Base-by-base conservation (phyloP, 1,140 invertebrate genomes). In the Periplaneta americana region DNA sequence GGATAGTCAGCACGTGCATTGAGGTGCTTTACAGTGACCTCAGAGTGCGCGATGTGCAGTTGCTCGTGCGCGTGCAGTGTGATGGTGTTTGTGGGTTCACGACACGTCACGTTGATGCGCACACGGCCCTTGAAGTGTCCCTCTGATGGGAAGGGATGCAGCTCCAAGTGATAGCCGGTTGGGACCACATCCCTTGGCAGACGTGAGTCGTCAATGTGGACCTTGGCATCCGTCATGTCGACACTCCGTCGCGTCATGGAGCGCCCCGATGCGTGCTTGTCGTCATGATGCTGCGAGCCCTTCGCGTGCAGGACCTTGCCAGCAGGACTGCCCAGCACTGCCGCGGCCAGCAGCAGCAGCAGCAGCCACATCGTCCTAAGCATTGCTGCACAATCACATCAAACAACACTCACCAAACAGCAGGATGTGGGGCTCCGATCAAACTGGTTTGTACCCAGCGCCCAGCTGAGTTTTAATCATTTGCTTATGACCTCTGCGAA, bases 41-140 rank as follows among this genome's bases (percentile, higher is more conserved):
- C 80, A n/a, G 37, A 48, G 34, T 80, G 80, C 17, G 80, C n/a
- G 31, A 82, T 57, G 75, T 79, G 34, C 18, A 79, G 33, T 18
- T 33, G 28, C 33, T 82, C 75, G 31, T 82, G 81, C 2, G 81
- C 81, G 39, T 82, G 81, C 18, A 82, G 33, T 18, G 22, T 32
- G 22, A 82, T 34, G 48, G 37, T 48, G 33, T 77, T 36, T 13
- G 76, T 78, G 10, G 76, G 34, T 33, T 34, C 77, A 1, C 74
- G 37, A 36, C 81, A 82, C 8, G 81, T 82, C 15, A 82, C 22
- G n/a, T 82, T 82, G 37, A 82, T 78, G 18, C 48, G 48, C 37
- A 76, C 81, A 31, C 76, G 75, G 8, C 81, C 81, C 33, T 35
- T 32, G n/a, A 74, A 81, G 80, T 31, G n/a, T 6, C 35, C 80